phyloP scores from a whole-genome alignment of 2,888 invertebrate species.

The Bellardia pandia region DNA sequence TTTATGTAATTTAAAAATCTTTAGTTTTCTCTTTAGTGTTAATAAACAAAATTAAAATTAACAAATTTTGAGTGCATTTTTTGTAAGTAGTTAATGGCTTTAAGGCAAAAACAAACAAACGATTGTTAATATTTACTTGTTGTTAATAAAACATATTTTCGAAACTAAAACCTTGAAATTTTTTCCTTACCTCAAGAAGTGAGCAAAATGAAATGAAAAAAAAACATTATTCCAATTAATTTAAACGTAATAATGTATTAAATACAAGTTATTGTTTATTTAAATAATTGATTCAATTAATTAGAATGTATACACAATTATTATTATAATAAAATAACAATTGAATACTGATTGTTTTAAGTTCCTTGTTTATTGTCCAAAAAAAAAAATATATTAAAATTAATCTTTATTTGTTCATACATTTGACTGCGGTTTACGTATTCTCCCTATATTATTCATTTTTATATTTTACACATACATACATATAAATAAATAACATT shows the following conservation, averaged over 20 bases:
- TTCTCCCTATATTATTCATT: neutral
- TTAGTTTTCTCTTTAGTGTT: conserved; percentile 10
- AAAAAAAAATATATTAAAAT: neutral
- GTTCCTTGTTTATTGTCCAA: conserved; percentile 55
- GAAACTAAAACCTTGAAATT: conserved; percentile 26
- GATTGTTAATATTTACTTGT: conserved; percentile 24
- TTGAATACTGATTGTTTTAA: conserved; percentile 24
- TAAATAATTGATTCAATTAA: conserved; percentile 36
- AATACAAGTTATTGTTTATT: conserved; percentile 32
- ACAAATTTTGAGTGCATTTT: conserved; percentile 60
- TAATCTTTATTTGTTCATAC: neutral
- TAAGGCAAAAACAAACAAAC: conserved; percentile 40
- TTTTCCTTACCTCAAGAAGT: neutral
- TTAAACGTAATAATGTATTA: conserved; percentile 9
- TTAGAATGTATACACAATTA: conserved; percentile 18
- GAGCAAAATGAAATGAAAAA: neutral
- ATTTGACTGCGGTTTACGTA: conserved; percentile 43
- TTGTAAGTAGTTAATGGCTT: conserved; percentile 58
- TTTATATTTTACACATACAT: conserved; percentile 3
- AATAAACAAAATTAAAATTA: conserved; percentile 32
- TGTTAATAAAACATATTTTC: conserved; percentile 30
- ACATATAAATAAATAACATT: conserved; percentile 15
- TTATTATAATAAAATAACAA: neutral
- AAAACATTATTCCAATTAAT: conserved; percentile 47
- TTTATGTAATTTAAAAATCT: neutral